Evolutionary conservation across 2,113 vertebrate species (phyloP).

Genomic region (Scopus umbretta): DNA sequence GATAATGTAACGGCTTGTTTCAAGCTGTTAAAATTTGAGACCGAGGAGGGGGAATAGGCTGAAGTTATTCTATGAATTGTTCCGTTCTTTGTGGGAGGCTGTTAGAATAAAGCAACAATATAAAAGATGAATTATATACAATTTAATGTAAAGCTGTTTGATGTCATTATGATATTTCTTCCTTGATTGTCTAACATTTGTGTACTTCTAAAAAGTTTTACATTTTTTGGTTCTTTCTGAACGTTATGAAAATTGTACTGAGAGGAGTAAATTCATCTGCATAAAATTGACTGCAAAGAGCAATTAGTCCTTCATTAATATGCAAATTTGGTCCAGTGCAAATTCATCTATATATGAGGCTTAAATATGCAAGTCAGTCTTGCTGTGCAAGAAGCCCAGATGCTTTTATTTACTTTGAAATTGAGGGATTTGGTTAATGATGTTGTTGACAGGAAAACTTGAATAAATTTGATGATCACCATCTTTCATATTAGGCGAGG

Average conservation of each 20-base stretch:
- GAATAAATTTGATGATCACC: slow-evolving; percentile 70
- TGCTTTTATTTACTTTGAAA: slow-evolving; percentile 79
- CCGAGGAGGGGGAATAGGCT: slow-evolving; percentile 20
- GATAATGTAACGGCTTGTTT: slow-evolving; percentile 24
- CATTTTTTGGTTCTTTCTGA: slow-evolving; percentile 58
- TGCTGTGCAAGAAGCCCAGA: slow-evolving; percentile 67
- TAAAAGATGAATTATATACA: slow-evolving; percentile 49
- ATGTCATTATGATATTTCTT: slow-evolving; percentile 56
- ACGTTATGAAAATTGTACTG: slow-evolving; percentile 68
- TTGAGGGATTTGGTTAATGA: slow-evolving; percentile 71
- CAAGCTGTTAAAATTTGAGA: slow-evolving; percentile 47
- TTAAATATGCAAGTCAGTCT: slow-evolving; percentile 71
- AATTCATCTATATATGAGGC: slow-evolving; percentile 67
- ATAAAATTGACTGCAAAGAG: slow-evolving; percentile 74
- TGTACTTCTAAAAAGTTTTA: slow-evolving; percentile 50
- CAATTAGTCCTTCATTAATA: slow-evolving; percentile 79
- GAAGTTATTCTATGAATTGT: slow-evolving; percentile 46
- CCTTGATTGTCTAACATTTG: slow-evolving; percentile 49
- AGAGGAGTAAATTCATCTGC: slow-evolving; percentile 72
- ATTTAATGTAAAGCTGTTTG: slow-evolving; percentile 53
- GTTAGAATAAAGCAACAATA: slow-evolving; percentile 36
- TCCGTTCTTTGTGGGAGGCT: slow-evolving; percentile 40
- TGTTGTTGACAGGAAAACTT: slow-evolving; percentile 73
- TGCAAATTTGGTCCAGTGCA: slow-evolving; percentile 72
- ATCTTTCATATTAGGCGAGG: slow-evolving; percentile 67